These are phyloP conservation scores for Empidonax traillii DNA, from an alignment of 2,113 vertebrate genomes.

Conservation along the genomic window DNA sequence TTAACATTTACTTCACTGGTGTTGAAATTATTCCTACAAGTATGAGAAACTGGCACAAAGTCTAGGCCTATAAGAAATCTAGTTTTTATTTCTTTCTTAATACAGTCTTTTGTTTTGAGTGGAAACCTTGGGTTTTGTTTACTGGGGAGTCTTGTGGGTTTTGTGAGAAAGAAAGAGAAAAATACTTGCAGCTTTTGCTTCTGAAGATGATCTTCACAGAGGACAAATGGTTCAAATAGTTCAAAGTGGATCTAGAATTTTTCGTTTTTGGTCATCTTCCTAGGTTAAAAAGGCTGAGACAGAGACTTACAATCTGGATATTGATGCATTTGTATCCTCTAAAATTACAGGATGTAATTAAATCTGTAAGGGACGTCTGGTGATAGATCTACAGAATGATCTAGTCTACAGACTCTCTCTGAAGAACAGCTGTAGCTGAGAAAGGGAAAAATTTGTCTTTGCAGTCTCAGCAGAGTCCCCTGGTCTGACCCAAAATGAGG, in stretches of 20 bases:
- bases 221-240: neutral
- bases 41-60: neutral
- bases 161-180: neutral
- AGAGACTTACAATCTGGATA: neutral
- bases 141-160: neutral
- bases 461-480: neutral
- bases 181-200: neutral
- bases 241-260: neutral
- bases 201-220: neutral
- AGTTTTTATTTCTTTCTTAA: neutral
- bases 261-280: neutral
- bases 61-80: neutral
- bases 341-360: neutral
- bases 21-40: neutral
- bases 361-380: neutral
- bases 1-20: neutral
- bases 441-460: neutral
- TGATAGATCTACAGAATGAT: neutral
- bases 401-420: neutral
- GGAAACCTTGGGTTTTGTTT: neutral
- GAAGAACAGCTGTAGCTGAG: neutral
- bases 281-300: neutral
- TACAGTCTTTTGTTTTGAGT: neutral
- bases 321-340: neutral
- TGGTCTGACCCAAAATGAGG: neutral